These are phyloP conservation scores for Zenarchopterus dispar DNA, from an alignment of 2,797 vertebrate species.

Conservation along the genomic window DNA sequence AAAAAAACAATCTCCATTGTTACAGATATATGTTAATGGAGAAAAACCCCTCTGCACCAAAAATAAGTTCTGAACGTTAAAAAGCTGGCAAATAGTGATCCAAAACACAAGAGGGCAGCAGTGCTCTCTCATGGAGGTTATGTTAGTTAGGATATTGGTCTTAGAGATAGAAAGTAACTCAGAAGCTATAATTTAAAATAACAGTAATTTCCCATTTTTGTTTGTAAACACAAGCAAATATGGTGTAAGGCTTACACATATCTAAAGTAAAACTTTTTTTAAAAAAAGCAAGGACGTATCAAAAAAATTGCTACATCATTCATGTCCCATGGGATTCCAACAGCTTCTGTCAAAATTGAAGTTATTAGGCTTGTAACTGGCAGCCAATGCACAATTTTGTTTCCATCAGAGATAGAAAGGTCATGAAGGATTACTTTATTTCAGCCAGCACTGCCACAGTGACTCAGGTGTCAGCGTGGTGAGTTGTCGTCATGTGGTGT, in stretches of 20 bases:
- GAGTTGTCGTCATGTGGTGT: conserved; percentile 59
- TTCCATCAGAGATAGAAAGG: conserved; percentile 31
- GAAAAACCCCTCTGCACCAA: too few relatives aligned
- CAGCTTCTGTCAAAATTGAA: conserved; percentile 11
- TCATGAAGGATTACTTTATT: conserved; percentile 21
- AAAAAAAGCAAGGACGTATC: neutral
- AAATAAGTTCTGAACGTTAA: neutral
- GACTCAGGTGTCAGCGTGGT: conserved; percentile 76
- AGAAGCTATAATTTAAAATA: neutral
- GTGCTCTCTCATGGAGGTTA: conserved; percentile 48
- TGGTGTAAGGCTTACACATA: too few relatives aligned
- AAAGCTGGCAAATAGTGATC: conserved; percentile 10
- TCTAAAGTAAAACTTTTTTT: neutral
- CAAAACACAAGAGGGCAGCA: conserved; percentile 76
- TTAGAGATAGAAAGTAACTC: neutral
- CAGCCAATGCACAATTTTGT: conserved; percentile 26
- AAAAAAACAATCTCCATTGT: too few relatives aligned
- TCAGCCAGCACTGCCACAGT: conserved; percentile 41
- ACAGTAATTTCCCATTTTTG: too few relatives aligned
- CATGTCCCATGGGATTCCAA: neutral
- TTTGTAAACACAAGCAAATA: too few relatives aligned
- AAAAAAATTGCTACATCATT: neutral
- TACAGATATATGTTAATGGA: too few relatives aligned
- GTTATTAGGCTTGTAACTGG: conserved; percentile 22
- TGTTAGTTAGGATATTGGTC: neutral